Percentiles rank a stretch among this genome's conserved stretches.
Evolutionary conservation across 2,888 invertebrate genomes (phyloP).

Genomic region (Deilephila elpenor): DNA sequence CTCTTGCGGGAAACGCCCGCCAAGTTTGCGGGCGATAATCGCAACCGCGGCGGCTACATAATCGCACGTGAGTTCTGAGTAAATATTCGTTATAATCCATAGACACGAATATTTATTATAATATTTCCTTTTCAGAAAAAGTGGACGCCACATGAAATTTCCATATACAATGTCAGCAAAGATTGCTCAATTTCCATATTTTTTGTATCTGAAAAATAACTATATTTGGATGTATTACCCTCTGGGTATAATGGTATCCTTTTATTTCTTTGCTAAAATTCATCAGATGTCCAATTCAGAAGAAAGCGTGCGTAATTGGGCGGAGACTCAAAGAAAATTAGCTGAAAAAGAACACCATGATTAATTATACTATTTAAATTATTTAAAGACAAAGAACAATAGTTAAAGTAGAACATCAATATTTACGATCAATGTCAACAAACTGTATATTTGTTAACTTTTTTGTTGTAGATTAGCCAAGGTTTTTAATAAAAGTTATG

Average conservation of each 20-base stretch:
- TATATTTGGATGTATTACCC: slow-evolving; percentile 90
- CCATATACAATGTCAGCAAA: slow-evolving; percentile 93
- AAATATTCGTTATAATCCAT: too few relatives aligned
- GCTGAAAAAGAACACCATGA: slow-evolving; percentile 72
- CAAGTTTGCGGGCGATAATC: too few relatives aligned
- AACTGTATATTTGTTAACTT: too few relatives aligned
- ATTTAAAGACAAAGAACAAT: background rate
- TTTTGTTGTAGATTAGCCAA: too few relatives aligned
- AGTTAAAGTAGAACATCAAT: too few relatives aligned
- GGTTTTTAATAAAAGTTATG: too few relatives aligned
- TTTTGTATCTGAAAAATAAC: slow-evolving; percentile 88
- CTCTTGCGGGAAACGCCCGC: too few relatives aligned
- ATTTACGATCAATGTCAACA: too few relatives aligned
- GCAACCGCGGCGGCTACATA: too few relatives aligned
- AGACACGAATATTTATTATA: background rate
- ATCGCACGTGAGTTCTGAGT: too few relatives aligned
- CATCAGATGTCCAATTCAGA: slow-evolving; percentile 84
- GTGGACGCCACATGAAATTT: slow-evolving; percentile 91
- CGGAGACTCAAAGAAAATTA: slow-evolving; percentile 64
- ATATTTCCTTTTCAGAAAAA: slow-evolving; percentile 62
- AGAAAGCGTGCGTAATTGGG: slow-evolving; percentile 65
- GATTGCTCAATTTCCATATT: slow-evolving; percentile 92
- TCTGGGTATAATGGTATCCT: slow-evolving; percentile 75
- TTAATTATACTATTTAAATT: slow-evolving; percentile 33
- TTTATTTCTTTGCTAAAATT: slow-evolving; percentile 89